phyloP scores from a whole-genome alignment of 1,140 invertebrate genomes.

The Cepaea nemoralis region DNA sequence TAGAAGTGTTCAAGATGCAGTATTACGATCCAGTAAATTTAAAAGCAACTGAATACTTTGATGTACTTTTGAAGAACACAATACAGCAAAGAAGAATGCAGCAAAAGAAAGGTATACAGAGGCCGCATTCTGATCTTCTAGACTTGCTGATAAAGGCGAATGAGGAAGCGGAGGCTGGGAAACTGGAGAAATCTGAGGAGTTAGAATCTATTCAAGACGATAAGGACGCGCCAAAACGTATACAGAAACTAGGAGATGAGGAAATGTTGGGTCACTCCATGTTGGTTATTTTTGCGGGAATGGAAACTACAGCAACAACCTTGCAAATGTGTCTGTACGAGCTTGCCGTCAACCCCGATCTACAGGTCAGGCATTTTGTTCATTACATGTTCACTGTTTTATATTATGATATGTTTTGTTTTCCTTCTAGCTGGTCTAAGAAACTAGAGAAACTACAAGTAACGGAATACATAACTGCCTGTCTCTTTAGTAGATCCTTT shows the following conservation, averaged over 20 bases:
- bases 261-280: conserved; percentile 11
- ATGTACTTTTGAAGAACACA: not conserved
- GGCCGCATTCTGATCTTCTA: not conserved
- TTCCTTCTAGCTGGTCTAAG: too few species aligned
- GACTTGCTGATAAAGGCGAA: conserved; percentile 6
- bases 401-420: too few species aligned
- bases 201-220: not conserved
- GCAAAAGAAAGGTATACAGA: not conserved
- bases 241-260: not conserved
- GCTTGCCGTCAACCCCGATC: not conserved
- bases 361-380: conserved; percentile 1
- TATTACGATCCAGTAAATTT: not conserved
- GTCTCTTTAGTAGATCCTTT: too few species aligned
- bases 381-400: too few species aligned
- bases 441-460: too few species aligned
- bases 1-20: not conserved
- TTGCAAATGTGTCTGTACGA: conserved; percentile 25
- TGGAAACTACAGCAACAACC: conserved; percentile 8
- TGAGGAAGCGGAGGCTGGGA: not conserved
- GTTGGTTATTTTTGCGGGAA: conserved; percentile 23
- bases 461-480: too few species aligned
- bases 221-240: not conserved
- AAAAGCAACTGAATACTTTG: not conserved
- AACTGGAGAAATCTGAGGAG: not conserved
- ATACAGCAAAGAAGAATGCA: not conserved